Evolutionary conservation across 2,888 invertebrate genomes (phyloP), one percentile per base, ranked within the genome.

Genomic region (Epiblema foenella): DNA sequence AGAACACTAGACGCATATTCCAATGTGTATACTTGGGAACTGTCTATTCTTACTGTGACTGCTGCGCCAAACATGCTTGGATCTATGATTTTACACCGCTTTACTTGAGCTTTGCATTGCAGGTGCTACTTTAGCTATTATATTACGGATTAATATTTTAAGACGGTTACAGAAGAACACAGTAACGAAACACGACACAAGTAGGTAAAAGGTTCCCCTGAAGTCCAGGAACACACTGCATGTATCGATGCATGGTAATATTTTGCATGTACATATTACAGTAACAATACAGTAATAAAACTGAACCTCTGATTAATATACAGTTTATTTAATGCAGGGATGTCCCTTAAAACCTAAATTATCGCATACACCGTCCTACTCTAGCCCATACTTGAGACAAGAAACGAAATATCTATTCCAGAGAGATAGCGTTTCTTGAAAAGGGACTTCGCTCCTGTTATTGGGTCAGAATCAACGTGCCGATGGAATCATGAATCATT

Each of bases 11-110:
- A 11, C 37, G 18, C 18, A n/a, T 20, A 37, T 20, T 49, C n/a
- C 46, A 17, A 18, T 33, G 37, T 63, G 15, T 33, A 33, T 49
- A 46, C 46, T 62, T 62, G 49, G 24, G 15, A 29, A 62, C 42
- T 51, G 51, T 64, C 52, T 5, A 17, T 56, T 65, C 56, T 57
- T 24, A 65, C 65, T 65, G 56, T 65, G 56, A 57, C 65, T 29
- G 56, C 20, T 2, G 54, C 56, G 37, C 54, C 60, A 60, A 71
- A 74, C 76, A 77, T 78, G 86, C 82, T 82, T 81, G 80, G 81
- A 78, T 81, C 82, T 83, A 74, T 77, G 74, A 68, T 74, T 81
- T 78, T 75, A 71, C 58, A 56, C 18, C 39, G 73, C 75, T 76
- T 79, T 75, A 77, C 75, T 65, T 54, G 60, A 75, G 77, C 77